Evolutionary conservation across 1,140 invertebrate species (phyloP), one percentile per base, ranked within the genome.

Genomic region (Conus ventricosus): DNA sequence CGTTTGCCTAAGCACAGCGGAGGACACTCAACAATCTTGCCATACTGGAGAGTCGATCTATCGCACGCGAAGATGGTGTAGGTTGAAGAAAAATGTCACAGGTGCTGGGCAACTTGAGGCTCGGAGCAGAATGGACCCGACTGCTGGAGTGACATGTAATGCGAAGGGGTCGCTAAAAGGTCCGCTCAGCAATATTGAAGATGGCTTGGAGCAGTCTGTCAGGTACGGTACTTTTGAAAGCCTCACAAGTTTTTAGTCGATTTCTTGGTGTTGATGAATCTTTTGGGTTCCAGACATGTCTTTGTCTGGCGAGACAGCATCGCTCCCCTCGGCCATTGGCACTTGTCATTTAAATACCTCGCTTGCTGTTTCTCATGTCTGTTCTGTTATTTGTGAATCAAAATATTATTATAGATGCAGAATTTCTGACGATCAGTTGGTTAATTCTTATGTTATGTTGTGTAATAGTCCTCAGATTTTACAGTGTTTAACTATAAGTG

Each of bases 181-280:
- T 6, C 88, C 88, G 13, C 90, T 90, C 55, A 90, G 76, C 55
- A 89, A 90, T 63, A 92, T 92, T 17, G 89, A 91, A 67, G 91
- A 92, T 85, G 89, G 91, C 15, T 53, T 92, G n/a, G 91, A 92
- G 71, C 87, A 89, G 17, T 90, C 90, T 53, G 78, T 92, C n/a
- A 91, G 90, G 91, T 92, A 89, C n/a, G 53, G 15, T 81, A 67
- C 39, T 85, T 89, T 60, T 54, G 57, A n/a, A 25, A 39, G 11
- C 25, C 11, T 25, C 63, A 27, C 57, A 39, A 80, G 27, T 88
- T 63, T 39, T 4, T 5, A 39, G 23, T 25, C 23, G 57, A 23
- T 6, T n/a, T 67, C n/a, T 54, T 67, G 25, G 63, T 39, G 20
- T 5, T 20, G 13, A 60, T 13, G 57, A 84, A 63, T 23, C 23